Evolutionary conservation across 2,888 invertebrate genomes (phyloP).

Genomic region (Pogonocherus hispidulus): DNA sequence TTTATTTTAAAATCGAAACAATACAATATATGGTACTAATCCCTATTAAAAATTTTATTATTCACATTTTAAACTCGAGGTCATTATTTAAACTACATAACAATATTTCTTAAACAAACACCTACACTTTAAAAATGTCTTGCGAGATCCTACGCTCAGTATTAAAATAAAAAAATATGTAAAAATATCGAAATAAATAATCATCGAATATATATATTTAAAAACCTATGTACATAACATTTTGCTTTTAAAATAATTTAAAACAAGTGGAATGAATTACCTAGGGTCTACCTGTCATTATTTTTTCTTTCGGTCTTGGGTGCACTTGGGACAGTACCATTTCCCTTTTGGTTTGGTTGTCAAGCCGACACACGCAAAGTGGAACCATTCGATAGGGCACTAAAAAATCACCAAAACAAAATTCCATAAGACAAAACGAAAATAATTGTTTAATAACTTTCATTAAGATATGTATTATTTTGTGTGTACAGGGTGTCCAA

Average conservation of each 20-base stretch:
- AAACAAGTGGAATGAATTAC: slow-evolving; percentile 43
- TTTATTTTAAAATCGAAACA: slow-evolving; percentile 24
- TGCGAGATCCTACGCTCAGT: slow-evolving; percentile 31
- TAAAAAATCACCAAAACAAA: slow-evolving; percentile 61
- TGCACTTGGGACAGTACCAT: slow-evolving; percentile 96
- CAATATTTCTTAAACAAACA: slow-evolving; percentile 34
- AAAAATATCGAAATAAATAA: slow-evolving; percentile 32
- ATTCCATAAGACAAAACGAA: background rate
- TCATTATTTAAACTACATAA: slow-evolving; percentile 32
- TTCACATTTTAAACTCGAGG: slow-evolving; percentile 11
- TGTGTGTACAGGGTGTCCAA: no score
- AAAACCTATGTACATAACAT: slow-evolving; percentile 27
- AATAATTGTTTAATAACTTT: no score
- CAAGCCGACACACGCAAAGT: slow-evolving; percentile 93
- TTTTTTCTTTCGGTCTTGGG: slow-evolving; percentile 85
- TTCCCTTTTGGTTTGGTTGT: slow-evolving; percentile 94
- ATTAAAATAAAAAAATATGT: slow-evolving; percentile 31
- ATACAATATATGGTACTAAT: slow-evolving; percentile 16
- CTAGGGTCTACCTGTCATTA: slow-evolving; percentile 67
- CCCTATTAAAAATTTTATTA: slow-evolving; percentile 18
- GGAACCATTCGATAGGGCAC: slow-evolving; percentile 96
- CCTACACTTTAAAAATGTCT: slow-evolving; percentile 29
- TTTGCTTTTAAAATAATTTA: slow-evolving; percentile 19
- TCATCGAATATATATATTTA: slow-evolving; percentile 15
- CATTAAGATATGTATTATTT: no score